Base-by-base conservation (phyloP, 2,113 vertebrate genomes). In the Hystrix brachyura region DNA sequence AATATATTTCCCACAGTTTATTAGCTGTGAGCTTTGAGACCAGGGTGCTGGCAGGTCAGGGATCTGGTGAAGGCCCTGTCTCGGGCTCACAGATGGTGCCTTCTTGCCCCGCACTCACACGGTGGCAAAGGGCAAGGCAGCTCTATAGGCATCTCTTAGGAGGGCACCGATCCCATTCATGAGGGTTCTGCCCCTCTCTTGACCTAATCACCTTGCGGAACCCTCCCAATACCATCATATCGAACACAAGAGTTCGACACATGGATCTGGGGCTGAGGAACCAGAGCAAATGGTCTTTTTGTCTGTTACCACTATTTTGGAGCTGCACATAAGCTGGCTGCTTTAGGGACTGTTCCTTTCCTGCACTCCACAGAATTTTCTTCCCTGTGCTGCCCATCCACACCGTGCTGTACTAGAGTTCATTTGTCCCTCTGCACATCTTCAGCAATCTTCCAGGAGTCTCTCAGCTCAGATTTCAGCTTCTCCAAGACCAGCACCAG, bases 381-480 rank as follows among this genome's bases (percentile, higher is more conserved):
- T 48, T 86, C 64, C 46, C 2, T 23, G 14, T 55, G 14, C 23
- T n/a, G 25, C 10, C 55, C 3, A 14, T 64, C 3, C 7, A 43
- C 5, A 12, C n/a, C 27, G 38, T 71, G 48, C 27, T 53, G 53
- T 19, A 15, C 15, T 69, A 29, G 55, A 29, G 69, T 60, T 43
- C 80, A 51, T 29, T 32, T 92, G 13, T 21, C 88, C 43, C 71
- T 46, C 23, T 7, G 18, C 1, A 25, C 21, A 34, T 62, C 29
- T 76, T 87, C 29, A 84, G 32, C 64, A 62, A 93, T 34, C 72
- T 83, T 72, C 48, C 32, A 23, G 64, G 19, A 48, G 89, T 69
- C 65, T 71, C 97, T 88, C n/a, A 93, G 74, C 38, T 53, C 65
- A n/a, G 51, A 76, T 51, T 71, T 60, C 67, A 43, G 46, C 23